These are phyloP conservation scores for Orthochromis indermauri DNA, from an alignment of 2,113 vertebrate species.

Conservation along the genomic window DNA sequence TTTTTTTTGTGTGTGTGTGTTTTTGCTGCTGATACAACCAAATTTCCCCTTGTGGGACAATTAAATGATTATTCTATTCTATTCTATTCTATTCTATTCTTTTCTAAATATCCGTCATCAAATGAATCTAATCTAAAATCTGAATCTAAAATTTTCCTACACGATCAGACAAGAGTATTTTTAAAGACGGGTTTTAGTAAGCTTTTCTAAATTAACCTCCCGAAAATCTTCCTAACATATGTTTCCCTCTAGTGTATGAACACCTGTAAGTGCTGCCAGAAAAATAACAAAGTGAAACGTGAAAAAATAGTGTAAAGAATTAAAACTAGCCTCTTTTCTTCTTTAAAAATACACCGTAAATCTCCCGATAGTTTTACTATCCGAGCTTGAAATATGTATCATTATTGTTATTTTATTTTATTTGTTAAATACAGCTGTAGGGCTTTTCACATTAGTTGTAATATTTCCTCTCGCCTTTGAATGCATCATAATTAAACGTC, in stretches of 20 bases:
- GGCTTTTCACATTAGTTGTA: background rate
- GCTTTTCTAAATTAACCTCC: background rate
- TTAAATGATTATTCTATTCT: background rate
- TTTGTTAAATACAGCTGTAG: background rate
- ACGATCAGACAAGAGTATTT: background rate
- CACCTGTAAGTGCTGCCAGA: background rate
- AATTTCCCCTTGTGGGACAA: background rate
- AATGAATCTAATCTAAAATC: background rate
- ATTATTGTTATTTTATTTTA: background rate
- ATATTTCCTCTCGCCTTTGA: background rate
- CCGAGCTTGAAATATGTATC: background rate
- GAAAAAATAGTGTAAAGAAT: background rate
- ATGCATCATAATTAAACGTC: background rate
- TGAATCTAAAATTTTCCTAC: background rate
- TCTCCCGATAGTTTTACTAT: background rate
- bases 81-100: background rate
- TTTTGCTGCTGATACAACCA: background rate
- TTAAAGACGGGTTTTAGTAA: background rate
- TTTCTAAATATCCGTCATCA: background rate
- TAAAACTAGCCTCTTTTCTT: background rate
- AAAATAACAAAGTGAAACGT: background rate
- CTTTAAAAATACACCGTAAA: accelerated
- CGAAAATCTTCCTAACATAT: background rate
- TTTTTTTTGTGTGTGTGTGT: accelerated
- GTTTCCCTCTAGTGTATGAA: conserved; percentile 45